phyloP scores from a whole-genome alignment of 2,888 invertebrate species.

The Ecliptopera silaceata region DNA sequence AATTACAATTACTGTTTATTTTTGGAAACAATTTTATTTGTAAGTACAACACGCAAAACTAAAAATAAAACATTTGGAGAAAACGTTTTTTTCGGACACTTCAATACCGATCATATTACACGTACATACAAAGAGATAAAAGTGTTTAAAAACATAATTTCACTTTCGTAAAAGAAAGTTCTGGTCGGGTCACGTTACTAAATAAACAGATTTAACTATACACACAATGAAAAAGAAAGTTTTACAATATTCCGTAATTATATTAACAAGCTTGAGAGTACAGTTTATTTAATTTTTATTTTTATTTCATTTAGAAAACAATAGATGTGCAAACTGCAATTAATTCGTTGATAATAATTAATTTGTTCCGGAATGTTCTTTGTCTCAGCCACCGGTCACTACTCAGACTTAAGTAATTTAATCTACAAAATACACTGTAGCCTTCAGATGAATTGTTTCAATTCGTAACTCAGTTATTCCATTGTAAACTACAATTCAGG shows the following conservation, averaged over 20 bases:
- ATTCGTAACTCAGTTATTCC: background rate
- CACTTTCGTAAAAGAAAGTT: slow-evolving; percentile 19
- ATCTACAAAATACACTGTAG: background rate
- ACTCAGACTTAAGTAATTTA: background rate
- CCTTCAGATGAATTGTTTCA: background rate
- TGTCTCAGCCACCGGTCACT: too few species aligned
- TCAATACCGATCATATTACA: background rate
- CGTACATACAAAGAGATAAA: background rate
- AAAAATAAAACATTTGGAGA: background rate
- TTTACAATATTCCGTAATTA: slow-evolving; percentile 1
- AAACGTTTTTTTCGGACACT: background rate
- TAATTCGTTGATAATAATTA: background rate
- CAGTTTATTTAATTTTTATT: background rate
- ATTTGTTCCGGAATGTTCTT: background rate
- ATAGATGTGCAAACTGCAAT: background rate
- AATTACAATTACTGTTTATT: too few species aligned
- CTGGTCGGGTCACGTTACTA: slow-evolving; percentile 7
- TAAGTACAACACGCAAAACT: too few species aligned
- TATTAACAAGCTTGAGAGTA: background rate
- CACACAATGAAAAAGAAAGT: slow-evolving; percentile 4
- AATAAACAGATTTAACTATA: slow-evolving; percentile 17
- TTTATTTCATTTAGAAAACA: background rate
- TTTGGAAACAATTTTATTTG: too few species aligned
- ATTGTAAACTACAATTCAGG: background rate
- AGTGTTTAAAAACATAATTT: slow-evolving; percentile 14